Conservation (phyloP, 2,888 invertebrate genomes). For the Calameuta idolon region DNA sequence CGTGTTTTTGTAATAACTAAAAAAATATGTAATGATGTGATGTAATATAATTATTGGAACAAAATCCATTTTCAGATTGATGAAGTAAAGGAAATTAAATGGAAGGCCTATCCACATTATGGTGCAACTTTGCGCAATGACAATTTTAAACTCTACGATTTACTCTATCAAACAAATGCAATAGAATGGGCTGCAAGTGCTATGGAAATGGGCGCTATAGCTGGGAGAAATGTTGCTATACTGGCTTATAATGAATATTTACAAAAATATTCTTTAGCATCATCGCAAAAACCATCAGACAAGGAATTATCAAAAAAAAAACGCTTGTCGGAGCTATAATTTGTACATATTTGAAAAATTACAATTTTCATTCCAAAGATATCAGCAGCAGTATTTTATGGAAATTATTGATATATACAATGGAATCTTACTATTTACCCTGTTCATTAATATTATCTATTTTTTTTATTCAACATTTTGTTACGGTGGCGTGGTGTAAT, state of each 20-base stretch:
- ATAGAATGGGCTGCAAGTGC: constrained; percentile 77
- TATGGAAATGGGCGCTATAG: constrained; percentile 76
- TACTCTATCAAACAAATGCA: constrained; percentile 73
- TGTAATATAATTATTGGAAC: constrained; percentile 8
- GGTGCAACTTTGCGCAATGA: constrained; percentile 48
- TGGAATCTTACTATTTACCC: no score
- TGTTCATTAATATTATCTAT: no score
- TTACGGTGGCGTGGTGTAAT: no score
- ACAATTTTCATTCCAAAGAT: no score
- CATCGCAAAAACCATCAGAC: neutral
- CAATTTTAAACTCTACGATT: constrained; percentile 69
- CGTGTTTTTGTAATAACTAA: neutral
- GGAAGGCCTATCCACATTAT: constrained; percentile 73
- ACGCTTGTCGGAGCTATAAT: no score
- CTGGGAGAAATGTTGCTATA: constrained; percentile 73
- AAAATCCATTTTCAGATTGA: constrained; percentile 41
- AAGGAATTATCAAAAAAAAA: no score
- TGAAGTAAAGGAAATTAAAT: constrained; percentile 60
- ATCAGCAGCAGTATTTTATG: no score
- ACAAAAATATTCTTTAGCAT: constrained; percentile 21
- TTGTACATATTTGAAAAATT: no score
- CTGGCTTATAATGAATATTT: constrained; percentile 66
- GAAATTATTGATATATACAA: no score
- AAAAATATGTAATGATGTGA: no score
- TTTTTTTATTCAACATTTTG: no score